Evolutionary conservation across 2,797 vertebrate genomes (phyloP), one percentile per base, ranked within the genome.

Genomic region (Muscicapa comitata): DNA sequence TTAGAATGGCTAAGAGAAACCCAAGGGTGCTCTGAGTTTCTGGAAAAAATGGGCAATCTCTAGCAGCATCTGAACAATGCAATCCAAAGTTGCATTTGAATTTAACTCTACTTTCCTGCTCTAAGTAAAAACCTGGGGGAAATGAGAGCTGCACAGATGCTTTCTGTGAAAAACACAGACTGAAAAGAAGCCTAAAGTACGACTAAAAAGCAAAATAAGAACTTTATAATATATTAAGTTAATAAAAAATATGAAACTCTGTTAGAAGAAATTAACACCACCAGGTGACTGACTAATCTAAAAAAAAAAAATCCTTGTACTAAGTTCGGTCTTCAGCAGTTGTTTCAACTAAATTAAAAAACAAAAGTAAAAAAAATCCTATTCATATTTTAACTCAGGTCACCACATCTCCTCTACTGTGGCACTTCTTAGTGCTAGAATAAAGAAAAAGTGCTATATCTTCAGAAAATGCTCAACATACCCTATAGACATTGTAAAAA

Each of bases 1-100:
- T 93, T 94, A 88, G 65, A 96, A 89, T 90, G 45, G 85, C 91
- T 94, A 91, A 83, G 42, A 85, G 65, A 95, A 83, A 38, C 75
- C 43, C 57, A 86, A 77, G 85, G 85, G 71, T 83, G 21, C 58
- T 63, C 33, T 80, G 57, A 86, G 42, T 89, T 92, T 83, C 89
- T 86, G 45, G 45, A 86, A 80, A 95, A 90, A 29, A 77, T 65
- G 25, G 45, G 54, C 68, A 91, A 80, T 42, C 35, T 88, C 51
- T 42, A 93, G 33, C 53, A 87, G 40, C 26, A 75, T 89, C 61
- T 94, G 81, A 93, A 65, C 50, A 71, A 43, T 0, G 12, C 74
- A 82, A 90, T 23, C 81, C 20, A 61, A 74, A 92, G 67, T 54
- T 93, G 33, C 23, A n/a, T 79, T 87, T 85, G 63, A 93, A 82